Evolutionary conservation across 2,113 vertebrate genomes (phyloP).

Genomic region (Hassar affinis): DNA sequence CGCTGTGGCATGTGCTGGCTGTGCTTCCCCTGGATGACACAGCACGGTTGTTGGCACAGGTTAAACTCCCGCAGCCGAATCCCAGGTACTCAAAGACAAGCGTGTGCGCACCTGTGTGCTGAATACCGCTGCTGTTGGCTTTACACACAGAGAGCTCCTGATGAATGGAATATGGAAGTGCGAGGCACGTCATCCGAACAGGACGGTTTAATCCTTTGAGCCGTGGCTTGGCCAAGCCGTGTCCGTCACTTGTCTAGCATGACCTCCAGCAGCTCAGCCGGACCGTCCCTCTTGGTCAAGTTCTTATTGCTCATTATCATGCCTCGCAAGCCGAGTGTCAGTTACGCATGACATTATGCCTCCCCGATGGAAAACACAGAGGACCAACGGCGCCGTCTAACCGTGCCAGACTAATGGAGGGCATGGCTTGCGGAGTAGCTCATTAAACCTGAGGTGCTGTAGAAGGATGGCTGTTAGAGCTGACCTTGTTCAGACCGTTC

Average conservation of each 20-base stretch:
- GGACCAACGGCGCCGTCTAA: background rate
- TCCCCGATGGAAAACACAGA: background rate
- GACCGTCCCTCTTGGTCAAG: background rate
- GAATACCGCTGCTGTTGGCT: background rate
- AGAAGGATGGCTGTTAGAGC: conserved; percentile 3
- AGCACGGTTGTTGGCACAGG: conserved; percentile 1
- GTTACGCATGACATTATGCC: background rate
- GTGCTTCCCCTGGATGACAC: background rate
- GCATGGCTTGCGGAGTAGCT: background rate
- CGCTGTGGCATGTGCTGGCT: conserved; percentile 28
- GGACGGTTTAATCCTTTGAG: conserved; percentile 26
- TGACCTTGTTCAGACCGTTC: conserved; percentile 14
- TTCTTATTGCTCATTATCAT: conserved; percentile 28
- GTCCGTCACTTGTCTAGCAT: background rate
- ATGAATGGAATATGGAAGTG: background rate
- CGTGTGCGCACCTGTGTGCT: background rate
- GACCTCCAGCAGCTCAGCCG: conserved; percentile 5
- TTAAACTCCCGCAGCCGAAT: background rate
- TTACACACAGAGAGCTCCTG: background rate
- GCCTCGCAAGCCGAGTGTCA: conserved; percentile 4
- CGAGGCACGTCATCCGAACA: background rate
- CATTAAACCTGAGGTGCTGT: conserved; percentile 4
- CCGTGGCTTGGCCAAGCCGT: background rate
- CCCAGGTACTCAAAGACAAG: conserved; percentile 11
- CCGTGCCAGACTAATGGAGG: conserved; percentile 4